These are phyloP conservation scores for Microhierax caerulescens DNA, from an alignment of 2,797 vertebrate genomes.

Conservation along the genomic window DNA sequence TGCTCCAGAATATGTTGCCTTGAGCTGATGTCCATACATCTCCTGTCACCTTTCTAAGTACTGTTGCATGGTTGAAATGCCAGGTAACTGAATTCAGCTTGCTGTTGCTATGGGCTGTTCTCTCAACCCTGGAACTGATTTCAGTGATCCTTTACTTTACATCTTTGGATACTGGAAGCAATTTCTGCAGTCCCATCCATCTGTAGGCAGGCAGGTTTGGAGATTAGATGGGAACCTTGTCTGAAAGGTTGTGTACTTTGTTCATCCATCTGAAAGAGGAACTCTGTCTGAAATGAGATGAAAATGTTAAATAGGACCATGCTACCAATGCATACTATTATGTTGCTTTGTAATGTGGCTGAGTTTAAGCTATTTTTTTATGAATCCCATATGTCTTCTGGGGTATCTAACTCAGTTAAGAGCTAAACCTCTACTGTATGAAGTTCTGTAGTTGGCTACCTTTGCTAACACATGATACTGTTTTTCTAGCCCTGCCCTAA, in stretches of 20 bases:
- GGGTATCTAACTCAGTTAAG: background rate
- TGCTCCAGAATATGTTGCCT: background rate
- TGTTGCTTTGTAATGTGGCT: background rate
- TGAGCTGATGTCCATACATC: background rate
- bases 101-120: background rate
- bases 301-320: background rate
- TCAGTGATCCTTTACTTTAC: background rate
- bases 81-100: background rate
- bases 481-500: background rate
- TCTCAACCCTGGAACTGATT: background rate
- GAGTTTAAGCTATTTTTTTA: background rate
- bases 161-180: background rate
- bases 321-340: fast-evolving
- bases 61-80: background rate
- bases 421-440: background rate
- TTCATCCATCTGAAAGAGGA: background rate
- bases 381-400: background rate
- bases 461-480: background rate
- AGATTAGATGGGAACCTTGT: background rate
- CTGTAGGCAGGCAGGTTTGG: background rate
- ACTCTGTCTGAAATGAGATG: background rate
- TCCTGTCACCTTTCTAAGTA: background rate
- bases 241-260: background rate
- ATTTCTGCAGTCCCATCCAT: background rate
- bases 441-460: background rate